phyloP scores from a whole-genome alignment of 92 coral and sea anemone genomes.

The Bergia sp. region DNA sequence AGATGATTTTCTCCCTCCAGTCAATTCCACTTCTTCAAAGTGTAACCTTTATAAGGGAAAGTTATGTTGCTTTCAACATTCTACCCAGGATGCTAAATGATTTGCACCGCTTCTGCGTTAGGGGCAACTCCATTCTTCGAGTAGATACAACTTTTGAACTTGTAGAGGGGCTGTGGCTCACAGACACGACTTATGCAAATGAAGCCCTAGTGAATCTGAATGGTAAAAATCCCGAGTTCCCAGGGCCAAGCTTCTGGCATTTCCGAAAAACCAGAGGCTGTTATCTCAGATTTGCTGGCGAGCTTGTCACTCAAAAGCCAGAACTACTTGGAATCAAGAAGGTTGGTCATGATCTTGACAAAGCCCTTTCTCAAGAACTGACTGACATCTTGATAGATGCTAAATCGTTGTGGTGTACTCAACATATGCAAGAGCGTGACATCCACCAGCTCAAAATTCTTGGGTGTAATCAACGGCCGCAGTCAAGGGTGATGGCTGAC shows the following conservation, averaged over 20 bases:
- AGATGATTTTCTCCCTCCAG: conserved; percentile 43
- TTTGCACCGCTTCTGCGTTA: conserved; percentile 59
- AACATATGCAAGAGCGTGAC: conserved; percentile 61
- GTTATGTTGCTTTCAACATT: conserved; percentile 57
- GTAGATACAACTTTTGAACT: conserved; percentile 73
- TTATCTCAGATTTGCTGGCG: conserved; percentile 64
- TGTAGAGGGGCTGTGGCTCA: conserved; percentile 75
- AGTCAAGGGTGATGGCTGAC: conserved; percentile 55
- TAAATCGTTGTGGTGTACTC: conserved; percentile 59
- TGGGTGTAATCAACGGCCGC: conserved; percentile 55
- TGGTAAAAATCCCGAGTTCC: conserved; percentile 65
- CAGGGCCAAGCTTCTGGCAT: conserved; percentile 68
- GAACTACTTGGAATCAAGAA: conserved; percentile 53
- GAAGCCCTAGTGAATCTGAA: conserved; percentile 56
- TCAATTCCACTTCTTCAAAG: conserved; percentile 55
- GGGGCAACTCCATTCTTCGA: conserved; percentile 53
- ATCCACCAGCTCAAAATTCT: conserved; percentile 58
- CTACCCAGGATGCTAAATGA: conserved; percentile 66
- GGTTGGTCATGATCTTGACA: conserved; percentile 63
- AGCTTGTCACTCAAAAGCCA: conserved; percentile 57
- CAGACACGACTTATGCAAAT: conserved; percentile 63
- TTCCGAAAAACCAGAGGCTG: conserved; percentile 54
- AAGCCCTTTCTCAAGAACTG: conserved; percentile 57
- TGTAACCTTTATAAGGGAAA: conserved; percentile 65
- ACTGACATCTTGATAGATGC: conserved; percentile 68